Base-by-base conservation (phyloP, 37 sponge, comb jelly and placozoan genomes). In the Beroe ovata region DNA sequence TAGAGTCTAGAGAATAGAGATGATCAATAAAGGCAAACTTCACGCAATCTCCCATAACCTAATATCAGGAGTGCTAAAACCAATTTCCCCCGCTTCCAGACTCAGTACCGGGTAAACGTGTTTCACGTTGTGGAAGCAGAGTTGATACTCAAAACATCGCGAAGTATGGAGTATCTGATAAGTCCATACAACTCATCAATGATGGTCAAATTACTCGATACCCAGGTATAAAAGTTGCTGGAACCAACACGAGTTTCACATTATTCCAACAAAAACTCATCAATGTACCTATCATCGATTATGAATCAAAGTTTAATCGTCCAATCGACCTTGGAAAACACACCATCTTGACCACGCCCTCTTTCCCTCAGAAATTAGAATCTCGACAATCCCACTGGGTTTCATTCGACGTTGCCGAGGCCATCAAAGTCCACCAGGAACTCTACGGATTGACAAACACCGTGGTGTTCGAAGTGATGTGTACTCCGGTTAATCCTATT, bases 321-420 rank as follows among this genome's bases (percentile, higher is more conserved):
- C n/a, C n/a, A n/a, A n/a, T n/a, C n/a, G n/a, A n/a, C n/a, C n/a
- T n/a, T n/a, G n/a, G n/a, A n/a, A n/a, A n/a, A n/a, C n/a, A n/a
- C n/a, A n/a, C n/a, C n/a, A n/a, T n/a, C n/a, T n/a, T n/a, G n/a
- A n/a, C n/a, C n/a, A n/a, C n/a, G n/a, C n/a, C n/a, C n/a, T n/a
- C n/a, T n/a, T n/a, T 34, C 69, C 16, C 36, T 1, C 69, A 66
- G 69, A 66, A 29, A 1, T 16, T 66, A 66, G 69, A 66, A 30
- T 66, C 69, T 18, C 69, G 69, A 4, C 69, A 66, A 37, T 32
- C 32, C 30, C 69, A 66, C 30, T 66, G 69, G 69, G 69, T 66
- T 19, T 66, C 69, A 1, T 66, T 66, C 69, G 30, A 66, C 69
- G 69, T 66, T 1, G 69, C 33, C 16, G 36, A 66, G 32, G 69